Percentiles rank a stretch among this genome's conserved stretches.
phyloP scores from a whole-genome alignment of 2,113 vertebrate genomes.

The Rhipidura dahli region DNA sequence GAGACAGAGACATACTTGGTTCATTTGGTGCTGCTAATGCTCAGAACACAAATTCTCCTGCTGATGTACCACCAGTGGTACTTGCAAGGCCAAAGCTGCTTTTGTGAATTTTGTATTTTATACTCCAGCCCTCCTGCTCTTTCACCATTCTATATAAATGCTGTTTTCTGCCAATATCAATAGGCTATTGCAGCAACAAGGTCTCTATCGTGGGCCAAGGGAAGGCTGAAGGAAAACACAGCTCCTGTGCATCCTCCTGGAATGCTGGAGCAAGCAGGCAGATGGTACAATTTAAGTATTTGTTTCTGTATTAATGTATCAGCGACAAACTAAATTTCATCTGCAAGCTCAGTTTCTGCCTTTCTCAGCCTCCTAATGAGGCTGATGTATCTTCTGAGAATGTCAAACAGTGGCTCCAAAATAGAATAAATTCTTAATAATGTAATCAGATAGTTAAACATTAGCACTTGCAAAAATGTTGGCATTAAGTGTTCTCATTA shows the following conservation, averaged over 20 bases:
- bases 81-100: not conserved
- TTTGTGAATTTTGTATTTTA: not conserved
- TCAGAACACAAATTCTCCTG: not conserved
- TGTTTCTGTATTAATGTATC: not conserved
- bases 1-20: not conserved
- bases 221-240: not conserved
- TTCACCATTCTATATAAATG: not conserved
- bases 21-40: not conserved
- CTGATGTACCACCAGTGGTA: not conserved
- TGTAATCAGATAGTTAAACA: not conserved
- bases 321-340: not conserved
- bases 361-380: not conserved
- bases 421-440: conserved; percentile 12
- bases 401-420: not conserved
- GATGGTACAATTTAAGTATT: not conserved
- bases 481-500: not conserved
- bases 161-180: not conserved
- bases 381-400: not conserved
- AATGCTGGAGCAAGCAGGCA: not conserved
- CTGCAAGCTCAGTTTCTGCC: not conserved
- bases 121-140: not conserved
- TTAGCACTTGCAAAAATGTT: not conserved
- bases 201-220: not conserved
- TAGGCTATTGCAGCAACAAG: not conserved
- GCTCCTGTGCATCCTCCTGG: not conserved